phyloP scores from a whole-genome alignment of 2,113 vertebrate genomes.

The Alethe castanea region DNA sequence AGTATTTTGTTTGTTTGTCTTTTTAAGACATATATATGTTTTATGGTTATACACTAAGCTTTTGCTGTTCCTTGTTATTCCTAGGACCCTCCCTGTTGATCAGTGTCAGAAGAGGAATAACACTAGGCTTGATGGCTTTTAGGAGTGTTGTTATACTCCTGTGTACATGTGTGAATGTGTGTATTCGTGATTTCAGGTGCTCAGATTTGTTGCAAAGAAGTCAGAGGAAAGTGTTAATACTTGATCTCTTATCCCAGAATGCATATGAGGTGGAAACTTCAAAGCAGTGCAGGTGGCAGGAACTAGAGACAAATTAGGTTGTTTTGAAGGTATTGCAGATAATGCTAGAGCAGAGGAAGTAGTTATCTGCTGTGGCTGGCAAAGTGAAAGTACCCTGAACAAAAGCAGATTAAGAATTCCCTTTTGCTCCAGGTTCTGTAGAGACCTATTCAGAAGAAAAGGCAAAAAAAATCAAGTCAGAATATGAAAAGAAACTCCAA shows the following conservation, averaged over 20 bases:
- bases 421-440: conserved; percentile 81
- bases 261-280: background rate
- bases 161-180: background rate
- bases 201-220: background rate
- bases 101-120: background rate
- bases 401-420: background rate
- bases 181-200: background rate
- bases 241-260: background rate
- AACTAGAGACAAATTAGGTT: background rate
- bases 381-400: background rate
- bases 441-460: conserved; percentile 95
- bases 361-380: background rate
- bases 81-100: background rate
- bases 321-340: background rate
- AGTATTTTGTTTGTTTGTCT: background rate
- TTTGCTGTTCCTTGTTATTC: background rate
- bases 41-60: background rate
- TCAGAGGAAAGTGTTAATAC: background rate
- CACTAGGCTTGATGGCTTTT: background rate
- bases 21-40: background rate
- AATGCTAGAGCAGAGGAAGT: background rate
- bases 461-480: conserved; percentile 89
- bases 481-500: conserved; percentile 95
- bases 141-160: background rate
- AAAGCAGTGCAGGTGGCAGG: background rate